A percentile compares a stretch with the other conserved stretches of the same genome.
phyloP scores from a whole-genome alignment of 2,888 invertebrate species.

The Folsomia manolachei region DNA sequence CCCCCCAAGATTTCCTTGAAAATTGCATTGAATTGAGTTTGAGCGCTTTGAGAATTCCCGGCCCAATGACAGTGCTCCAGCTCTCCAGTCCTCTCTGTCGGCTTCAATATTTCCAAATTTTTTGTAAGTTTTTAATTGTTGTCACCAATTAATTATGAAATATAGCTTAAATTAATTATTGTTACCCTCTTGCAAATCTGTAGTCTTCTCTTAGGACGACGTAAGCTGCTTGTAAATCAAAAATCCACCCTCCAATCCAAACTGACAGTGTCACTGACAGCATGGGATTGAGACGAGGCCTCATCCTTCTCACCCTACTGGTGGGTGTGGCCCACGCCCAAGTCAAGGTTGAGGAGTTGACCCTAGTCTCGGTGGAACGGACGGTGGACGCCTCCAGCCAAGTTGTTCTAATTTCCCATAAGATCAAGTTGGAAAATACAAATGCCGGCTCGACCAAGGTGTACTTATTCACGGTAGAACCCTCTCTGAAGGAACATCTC shows the following conservation, averaged over 20 bases:
- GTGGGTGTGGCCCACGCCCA: constrained; percentile 11
- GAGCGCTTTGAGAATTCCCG: not conserved
- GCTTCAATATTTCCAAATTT: no score
- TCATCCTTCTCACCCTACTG: constrained; percentile 6
- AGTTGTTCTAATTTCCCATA: constrained; percentile 76
- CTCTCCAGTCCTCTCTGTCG: no score
- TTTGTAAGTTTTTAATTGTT: no score
- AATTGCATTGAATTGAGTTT: not conserved
- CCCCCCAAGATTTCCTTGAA: no score
- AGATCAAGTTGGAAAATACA: constrained; percentile 78
- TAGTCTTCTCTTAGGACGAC: no score
- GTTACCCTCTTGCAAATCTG: no score
- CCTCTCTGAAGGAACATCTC: constrained; percentile 63
- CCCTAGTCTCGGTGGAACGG: constrained; percentile 71
- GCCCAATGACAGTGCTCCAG: not conserved
- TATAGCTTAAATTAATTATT: no score
- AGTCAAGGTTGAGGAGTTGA: constrained; percentile 50
- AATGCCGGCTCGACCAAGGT: constrained; percentile 69
- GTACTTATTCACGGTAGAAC: constrained; percentile 71
- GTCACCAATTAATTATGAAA: no score
- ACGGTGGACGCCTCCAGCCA: constrained; percentile 84
- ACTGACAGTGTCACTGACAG: no score
- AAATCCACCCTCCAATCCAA: no score
- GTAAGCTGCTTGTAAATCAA: no score
- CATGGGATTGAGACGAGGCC: no score